Evolutionary conservation across 1,140 invertebrate genomes (phyloP).

Genomic region (Ericerus pela): DNA sequence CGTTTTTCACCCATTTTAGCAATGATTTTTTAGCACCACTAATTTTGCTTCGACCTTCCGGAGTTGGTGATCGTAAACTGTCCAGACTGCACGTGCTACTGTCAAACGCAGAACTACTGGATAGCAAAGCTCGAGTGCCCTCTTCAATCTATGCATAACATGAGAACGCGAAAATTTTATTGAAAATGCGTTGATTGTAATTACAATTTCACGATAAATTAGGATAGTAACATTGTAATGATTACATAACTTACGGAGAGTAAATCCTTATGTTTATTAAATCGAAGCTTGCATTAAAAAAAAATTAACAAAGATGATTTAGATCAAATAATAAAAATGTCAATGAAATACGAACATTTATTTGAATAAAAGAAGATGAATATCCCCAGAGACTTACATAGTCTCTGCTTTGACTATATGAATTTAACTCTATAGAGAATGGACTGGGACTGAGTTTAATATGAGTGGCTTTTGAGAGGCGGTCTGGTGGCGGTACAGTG

Average conservation of each 20-base stretch:
- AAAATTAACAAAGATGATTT: too few relatives aligned
- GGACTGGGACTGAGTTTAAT: too few relatives aligned
- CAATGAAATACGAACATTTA: too few relatives aligned
- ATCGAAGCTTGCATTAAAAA: conserved; percentile 3
- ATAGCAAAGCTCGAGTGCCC: conserved; percentile 77
- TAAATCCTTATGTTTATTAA: conserved; percentile 3
- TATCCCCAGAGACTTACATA: too few relatives aligned
- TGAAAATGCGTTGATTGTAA: neutral
- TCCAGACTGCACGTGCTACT: conserved; percentile 65
- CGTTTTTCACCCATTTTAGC: conserved; percentile 86
- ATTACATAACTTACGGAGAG: neutral
- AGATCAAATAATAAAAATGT: too few relatives aligned
- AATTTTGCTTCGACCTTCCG: conserved; percentile 51
- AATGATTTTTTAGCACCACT: conserved; percentile 82
- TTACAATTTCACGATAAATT: neutral
- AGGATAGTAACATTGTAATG: too few relatives aligned
- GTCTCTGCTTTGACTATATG: too few relatives aligned
- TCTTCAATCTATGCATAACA: conserved; percentile 71
- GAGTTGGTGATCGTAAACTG: conserved; percentile 37
- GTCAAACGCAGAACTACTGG: conserved; percentile 59
- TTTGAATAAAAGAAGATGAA: too few relatives aligned
- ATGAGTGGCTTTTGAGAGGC: too few relatives aligned
- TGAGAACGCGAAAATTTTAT: neutral
- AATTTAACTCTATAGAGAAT: too few relatives aligned
- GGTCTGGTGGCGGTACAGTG: too few relatives aligned